Evolutionary conservation across 2,113 vertebrate genomes (phyloP).

Genomic region (Gavialis gangeticus): DNA sequence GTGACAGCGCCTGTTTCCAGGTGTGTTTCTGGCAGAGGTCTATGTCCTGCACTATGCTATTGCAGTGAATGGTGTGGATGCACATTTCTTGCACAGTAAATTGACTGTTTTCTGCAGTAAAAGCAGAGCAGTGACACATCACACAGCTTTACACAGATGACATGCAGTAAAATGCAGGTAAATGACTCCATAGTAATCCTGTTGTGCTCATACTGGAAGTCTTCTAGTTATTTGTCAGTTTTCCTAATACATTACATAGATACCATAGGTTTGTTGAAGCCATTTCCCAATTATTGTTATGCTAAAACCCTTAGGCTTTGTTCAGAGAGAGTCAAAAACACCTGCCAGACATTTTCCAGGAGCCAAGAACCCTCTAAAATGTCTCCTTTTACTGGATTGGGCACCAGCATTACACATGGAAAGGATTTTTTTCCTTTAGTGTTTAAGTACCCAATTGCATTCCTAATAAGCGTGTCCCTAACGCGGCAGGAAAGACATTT

Average conservation of each 20-base stretch:
- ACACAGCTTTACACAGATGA: too few relatives aligned
- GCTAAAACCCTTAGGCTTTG: not conserved
- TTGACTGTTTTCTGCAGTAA: too few relatives aligned
- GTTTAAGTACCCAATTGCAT: not conserved
- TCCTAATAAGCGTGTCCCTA: not conserved
- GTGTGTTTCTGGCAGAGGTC: not conserved
- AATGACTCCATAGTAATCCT: not conserved
- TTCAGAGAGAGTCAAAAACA: not conserved
- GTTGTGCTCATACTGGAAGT: too few relatives aligned
- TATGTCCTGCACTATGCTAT: not conserved
- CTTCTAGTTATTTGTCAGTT: not conserved
- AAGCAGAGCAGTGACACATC: too few relatives aligned
- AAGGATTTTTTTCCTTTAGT: accelerated
- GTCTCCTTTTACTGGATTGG: not conserved
- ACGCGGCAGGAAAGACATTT: not conserved
- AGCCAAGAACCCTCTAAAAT: not conserved
- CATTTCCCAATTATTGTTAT: not conserved
- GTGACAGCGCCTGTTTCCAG: not conserved
- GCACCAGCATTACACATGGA: not conserved
- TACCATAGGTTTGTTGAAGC: not conserved
- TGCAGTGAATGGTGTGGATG: not conserved
- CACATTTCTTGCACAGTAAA: too few relatives aligned
- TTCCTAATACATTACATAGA: not conserved
- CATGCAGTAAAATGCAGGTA: too few relatives aligned
- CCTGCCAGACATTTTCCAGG: not conserved